Percentiles rank a stretch among this genome's conserved stretches.
These are phyloP conservation scores for Drosophila borborema DNA, from an alignment of 2,888 invertebrate species.

Conservation along the genomic window DNA sequence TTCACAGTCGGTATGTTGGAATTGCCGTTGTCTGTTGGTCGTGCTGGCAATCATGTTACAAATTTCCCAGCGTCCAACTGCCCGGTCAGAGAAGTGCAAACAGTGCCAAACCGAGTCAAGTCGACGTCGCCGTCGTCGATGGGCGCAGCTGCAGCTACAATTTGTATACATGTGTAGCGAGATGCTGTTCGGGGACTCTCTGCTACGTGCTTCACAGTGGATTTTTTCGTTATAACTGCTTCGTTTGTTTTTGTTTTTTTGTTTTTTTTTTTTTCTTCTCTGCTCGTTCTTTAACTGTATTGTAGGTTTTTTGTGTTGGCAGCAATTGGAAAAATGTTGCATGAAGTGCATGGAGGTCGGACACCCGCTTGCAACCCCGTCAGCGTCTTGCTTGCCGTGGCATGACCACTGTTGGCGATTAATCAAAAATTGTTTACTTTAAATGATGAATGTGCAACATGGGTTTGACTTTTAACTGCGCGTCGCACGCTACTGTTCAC, in stretches of 20 bases:
- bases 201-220: conserved; percentile 64
- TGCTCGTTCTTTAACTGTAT: conserved; percentile 16
- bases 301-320: conserved; percentile 39
- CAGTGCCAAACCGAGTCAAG: conserved; percentile 36
- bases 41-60: conserved; percentile 75
- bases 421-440: conserved; percentile 82
- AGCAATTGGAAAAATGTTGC: conserved; percentile 78
- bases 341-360: conserved; percentile 55
- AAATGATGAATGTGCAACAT: conserved; percentile 81
- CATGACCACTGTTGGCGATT: conserved; percentile 65
- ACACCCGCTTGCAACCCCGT: not conserved
- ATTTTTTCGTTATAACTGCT: conserved; percentile 15
- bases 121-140: conserved; percentile 23
- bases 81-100: conserved; percentile 41
- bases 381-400: conserved; percentile 15
- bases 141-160: conserved; percentile 69
- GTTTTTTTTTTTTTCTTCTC: conserved; percentile 3
- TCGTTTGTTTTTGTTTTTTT: no score
- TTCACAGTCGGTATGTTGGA: conserved; percentile 9
- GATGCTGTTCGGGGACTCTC: conserved; percentile 54
- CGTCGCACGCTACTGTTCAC: conserved; percentile 43
- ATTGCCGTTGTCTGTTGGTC: conserved; percentile 58
- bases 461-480: conserved; percentile 70
- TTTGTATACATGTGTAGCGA: conserved; percentile 74
- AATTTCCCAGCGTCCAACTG: conserved; percentile 56